Percentiles rank a stretch among this genome's conserved stretches.
Evolutionary conservation across 2,888 invertebrate genomes (phyloP).

Genomic region (Hetaerina titia): DNA sequence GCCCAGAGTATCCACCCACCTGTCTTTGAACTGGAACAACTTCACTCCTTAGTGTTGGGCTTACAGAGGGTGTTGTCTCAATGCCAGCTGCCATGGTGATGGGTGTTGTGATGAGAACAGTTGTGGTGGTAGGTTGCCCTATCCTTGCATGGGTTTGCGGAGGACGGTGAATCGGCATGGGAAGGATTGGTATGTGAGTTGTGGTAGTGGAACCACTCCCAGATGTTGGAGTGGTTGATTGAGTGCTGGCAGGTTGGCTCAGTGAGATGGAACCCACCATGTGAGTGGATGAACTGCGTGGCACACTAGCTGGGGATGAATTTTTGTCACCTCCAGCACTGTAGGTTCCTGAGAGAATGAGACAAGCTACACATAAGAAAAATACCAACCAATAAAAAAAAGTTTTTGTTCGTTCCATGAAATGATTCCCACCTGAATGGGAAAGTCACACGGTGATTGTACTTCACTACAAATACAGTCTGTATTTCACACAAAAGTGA

Average conservation of each 20-base stretch:
- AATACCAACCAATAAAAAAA: background rate
- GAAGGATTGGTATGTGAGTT: conserved; percentile 70
- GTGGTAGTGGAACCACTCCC: conserved; percentile 62
- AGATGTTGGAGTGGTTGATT: background rate
- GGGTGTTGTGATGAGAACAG: conserved; percentile 78
- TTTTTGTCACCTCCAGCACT: conserved; percentile 34
- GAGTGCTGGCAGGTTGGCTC: conserved; percentile 20
- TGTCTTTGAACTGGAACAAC: conserved; percentile 34
- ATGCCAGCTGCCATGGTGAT: conserved; percentile 74
- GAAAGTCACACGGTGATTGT: no score
- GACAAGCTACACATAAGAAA: background rate
- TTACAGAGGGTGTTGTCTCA: conserved; percentile 26
- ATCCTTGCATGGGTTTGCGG: conserved; percentile 47
- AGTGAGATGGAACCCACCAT: background rate
- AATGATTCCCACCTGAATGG: no score
- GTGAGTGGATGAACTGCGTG: background rate
- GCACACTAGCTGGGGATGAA: background rate
- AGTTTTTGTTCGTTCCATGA: no score
- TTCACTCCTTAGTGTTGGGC: conserved; percentile 15
- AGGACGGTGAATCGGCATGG: conserved; percentile 68
- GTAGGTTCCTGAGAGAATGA: conserved; percentile 39
- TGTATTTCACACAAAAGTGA: no score
- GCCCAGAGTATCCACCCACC: background rate
- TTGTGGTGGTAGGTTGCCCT: conserved; percentile 73
- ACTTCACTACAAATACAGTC: no score